Evolutionary conservation across 1,140 invertebrate species (phyloP), one percentile per base, ranked within the genome.

Genomic region (Ceratosolen solmsi): DNA sequence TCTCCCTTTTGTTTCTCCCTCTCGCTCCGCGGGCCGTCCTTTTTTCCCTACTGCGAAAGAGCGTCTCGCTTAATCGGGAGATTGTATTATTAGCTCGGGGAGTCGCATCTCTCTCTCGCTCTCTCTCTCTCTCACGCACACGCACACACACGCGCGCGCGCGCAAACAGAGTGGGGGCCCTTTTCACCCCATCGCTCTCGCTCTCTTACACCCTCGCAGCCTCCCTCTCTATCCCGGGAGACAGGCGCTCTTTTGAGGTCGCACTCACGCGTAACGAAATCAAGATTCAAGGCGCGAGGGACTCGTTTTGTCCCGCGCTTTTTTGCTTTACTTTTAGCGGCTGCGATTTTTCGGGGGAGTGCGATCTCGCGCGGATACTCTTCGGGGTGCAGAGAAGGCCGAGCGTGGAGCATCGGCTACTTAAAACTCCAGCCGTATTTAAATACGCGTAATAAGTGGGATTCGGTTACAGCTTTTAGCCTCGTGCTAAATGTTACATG

Each of bases 71-170:
- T 83, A 83, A 83, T 83, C 82, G 77, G 71, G 72, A 83, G 76
- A 83, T 83, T 83, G 77, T 77, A 83, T 83, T 83, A 83, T 83
- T 83, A 83, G 82, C 82, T 49, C 38, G 72, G 41, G 41, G 33
- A 65, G 36, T 22, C 25, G 60, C 5, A 13, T 8, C 22, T 46
- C 30, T 60, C 74, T 77, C 38, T 68, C 27, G 2, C 63, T 22
- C 56, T 58, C 25, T 25, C 56, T 58, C 56, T 54, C 51, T 54
- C 51, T 54, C 41, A 8, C 41, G 13, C 41, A 46, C 41, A 46
- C 41, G 13, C 41, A 46, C 41, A 46, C 51, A 20, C 41, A 8
- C 41, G 1, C 17, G n/a, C 41, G 36, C 73, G 58, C 33, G 30
- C n/a, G n/a, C n/a, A n/a, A n/a, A n/a, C n/a, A n/a, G n/a, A n/a